A percentile compares a stretch with the other conserved stretches of the same genome.
phyloP scores from a whole-genome alignment of 2,888 invertebrate genomes.

The Thera britannica region DNA sequence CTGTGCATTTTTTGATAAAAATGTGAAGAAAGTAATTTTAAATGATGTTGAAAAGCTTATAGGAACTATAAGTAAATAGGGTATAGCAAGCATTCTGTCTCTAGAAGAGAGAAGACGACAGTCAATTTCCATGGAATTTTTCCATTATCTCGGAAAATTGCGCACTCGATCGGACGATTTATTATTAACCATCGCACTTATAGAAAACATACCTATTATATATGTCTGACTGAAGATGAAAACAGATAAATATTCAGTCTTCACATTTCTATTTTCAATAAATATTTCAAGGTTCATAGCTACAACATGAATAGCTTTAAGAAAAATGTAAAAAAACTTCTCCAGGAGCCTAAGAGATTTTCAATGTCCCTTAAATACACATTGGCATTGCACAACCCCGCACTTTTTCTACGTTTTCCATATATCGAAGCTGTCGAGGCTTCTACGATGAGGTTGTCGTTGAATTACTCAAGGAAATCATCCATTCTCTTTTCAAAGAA shows the following conservation, averaged over 20 bases:
- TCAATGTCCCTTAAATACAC: too few species aligned
- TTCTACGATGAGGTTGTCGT: too few species aligned
- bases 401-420: too few species aligned
- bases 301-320: too few species aligned
- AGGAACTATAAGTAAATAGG: not conserved
- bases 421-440: too few species aligned
- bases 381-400: too few species aligned
- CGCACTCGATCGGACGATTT: conserved; percentile 59
- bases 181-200: conserved; percentile 64
- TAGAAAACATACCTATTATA: conserved; percentile 23
- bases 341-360: too few species aligned
- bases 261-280: too few species aligned
- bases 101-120: conserved; percentile 45
- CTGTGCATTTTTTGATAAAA: not conserved
- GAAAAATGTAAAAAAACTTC: too few species aligned
- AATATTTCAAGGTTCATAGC: too few species aligned
- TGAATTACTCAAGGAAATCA: too few species aligned
- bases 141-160: conserved; percentile 80
- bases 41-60: not conserved
- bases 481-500: too few species aligned
- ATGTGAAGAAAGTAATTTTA: not conserved
- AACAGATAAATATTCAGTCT: not conserved
- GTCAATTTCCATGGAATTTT: conserved; percentile 81
- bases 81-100: conserved; percentile 16
- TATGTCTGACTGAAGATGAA: not conserved